Base-by-base conservation (phyloP, 2,888 invertebrate genomes). In the Automeris io region DNA sequence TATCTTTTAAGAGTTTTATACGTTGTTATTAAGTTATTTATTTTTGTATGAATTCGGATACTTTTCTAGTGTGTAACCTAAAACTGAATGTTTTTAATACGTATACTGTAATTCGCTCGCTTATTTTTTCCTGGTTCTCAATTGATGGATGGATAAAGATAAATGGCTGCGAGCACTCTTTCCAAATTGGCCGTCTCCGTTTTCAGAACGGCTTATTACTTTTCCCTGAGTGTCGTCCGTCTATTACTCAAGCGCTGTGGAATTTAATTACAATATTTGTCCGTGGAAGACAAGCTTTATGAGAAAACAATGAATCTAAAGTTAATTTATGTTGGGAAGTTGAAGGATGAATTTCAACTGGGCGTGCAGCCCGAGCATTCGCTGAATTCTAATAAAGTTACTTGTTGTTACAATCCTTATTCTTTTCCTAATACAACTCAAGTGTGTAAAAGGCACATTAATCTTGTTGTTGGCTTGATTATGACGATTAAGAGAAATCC, bases 71-170 rank as follows among this genome's bases (percentile, higher is more conserved):
- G 18, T 18, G 18, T 16, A n/a, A 16, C 16, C 13, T 2, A 4
- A 8, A 31, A 16, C n/a, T 18, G n/a, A n/a, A n/a, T n/a, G n/a
- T 35, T 26, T 18, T 29, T 32, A 41, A 8, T 7, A 35, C 19
- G 33, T 19, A 26, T 33, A 29, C 24, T 23, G 11, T 44, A 38
- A 34, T 41, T 37, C 26, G 35, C 48, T 51, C 43, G 46, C 36
- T 42, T 45, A 50, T 58, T 54, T 57, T 56, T 55, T 60, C 64
- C 59, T 54, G 56, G 49, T 51, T 54, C 35, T 48, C 50, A 67
- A 72, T 59, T 65, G 73, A 73, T 68, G 59, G 68, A 56, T 54
- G 64, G 61, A 52, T 63, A 58, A 66, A 75, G 81, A 82, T 75
- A 72, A 76, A 82, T 81, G 71, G 59, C 32, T 41, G 42, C 42